A percentile compares a stretch with the other conserved stretches of the same genome.
phyloP scores from a whole-genome alignment of 2,797 vertebrate species.

The Spondyliosoma cantharus region DNA sequence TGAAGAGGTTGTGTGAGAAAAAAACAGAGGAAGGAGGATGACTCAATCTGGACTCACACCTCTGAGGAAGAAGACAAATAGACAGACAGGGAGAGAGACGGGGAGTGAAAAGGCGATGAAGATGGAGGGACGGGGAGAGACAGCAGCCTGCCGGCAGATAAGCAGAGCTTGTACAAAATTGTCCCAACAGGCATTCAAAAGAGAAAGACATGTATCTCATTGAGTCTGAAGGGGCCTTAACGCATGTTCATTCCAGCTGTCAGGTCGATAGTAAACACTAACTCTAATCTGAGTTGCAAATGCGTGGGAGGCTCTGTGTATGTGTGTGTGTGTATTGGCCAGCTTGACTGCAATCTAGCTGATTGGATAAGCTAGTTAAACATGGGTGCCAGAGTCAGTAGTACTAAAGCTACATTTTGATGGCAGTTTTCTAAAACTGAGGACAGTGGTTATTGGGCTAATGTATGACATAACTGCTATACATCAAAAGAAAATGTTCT shows the following conservation, averaged over 20 bases:
- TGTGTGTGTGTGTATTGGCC: slow-evolving; percentile 11
- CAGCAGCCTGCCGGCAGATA: slow-evolving; percentile 32
- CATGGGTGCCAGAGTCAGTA: slow-evolving; percentile 16
- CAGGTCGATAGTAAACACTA: slow-evolving; percentile 53
- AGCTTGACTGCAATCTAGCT: slow-evolving; percentile 17
- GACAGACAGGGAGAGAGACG: slow-evolving; percentile 19
- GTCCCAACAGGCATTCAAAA: slow-evolving; percentile 43
- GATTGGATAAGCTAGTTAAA: slow-evolving; percentile 42
- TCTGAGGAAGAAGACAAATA: slow-evolving; percentile 36
- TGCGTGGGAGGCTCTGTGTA: slow-evolving; percentile 13
- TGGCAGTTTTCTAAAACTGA: slow-evolving; percentile 12
- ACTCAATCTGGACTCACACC: slow-evolving; percentile 59
- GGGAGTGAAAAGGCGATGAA: slow-evolving; percentile 22
- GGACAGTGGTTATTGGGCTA: neutral
- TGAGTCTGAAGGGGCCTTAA: slow-evolving; percentile 57
- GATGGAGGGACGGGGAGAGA: slow-evolving; percentile 33
- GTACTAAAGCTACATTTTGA: slow-evolving; percentile 27
- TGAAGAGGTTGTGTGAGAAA: slow-evolving; percentile 6
- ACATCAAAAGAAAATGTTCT: neutral
- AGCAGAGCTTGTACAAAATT: slow-evolving; percentile 50
- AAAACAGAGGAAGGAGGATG: slow-evolving; percentile 15
- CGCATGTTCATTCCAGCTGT: slow-evolving; percentile 52
- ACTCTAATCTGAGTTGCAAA: slow-evolving; percentile 46
- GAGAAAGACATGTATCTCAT: slow-evolving; percentile 48
- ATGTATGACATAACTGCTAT: neutral